Percentiles rank a stretch among this genome's conserved stretches.
These are phyloP conservation scores for Amazonetta brasiliensis DNA, from an alignment of 2,797 vertebrate genomes.

Conservation along the genomic window DNA sequence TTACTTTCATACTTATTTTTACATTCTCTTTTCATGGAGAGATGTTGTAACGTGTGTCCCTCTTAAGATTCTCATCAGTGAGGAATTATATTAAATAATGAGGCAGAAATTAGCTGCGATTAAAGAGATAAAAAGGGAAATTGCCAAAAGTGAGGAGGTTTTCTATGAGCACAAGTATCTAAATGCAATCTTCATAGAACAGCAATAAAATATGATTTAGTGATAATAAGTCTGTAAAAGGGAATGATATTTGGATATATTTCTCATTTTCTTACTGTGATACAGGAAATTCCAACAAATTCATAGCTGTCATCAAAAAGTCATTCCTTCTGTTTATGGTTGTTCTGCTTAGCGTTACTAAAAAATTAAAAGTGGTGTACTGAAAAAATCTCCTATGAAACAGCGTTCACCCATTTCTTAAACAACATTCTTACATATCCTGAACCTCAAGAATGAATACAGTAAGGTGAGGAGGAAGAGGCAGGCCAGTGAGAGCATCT, in stretches of 20 bases:
- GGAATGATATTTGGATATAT: slow-evolving; percentile 4
- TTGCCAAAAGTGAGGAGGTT: slow-evolving; percentile 11
- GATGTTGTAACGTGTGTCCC: not conserved
- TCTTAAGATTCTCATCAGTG: slow-evolving; percentile 26
- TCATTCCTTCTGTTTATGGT: slow-evolving; percentile 5
- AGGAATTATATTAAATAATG: slow-evolving; percentile 33
- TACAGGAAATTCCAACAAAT: slow-evolving; percentile 15
- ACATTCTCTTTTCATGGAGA: not conserved
- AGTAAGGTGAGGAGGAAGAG: not conserved
- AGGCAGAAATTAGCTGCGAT: slow-evolving; percentile 55
- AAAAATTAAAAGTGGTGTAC: slow-evolving; percentile 7
- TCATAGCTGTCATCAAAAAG: not conserved
- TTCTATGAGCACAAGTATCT: slow-evolving; percentile 33
- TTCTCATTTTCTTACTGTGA: slow-evolving; percentile 11
- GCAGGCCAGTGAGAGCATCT: not conserved
- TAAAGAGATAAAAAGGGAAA: slow-evolving; percentile 31
- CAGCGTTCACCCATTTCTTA: not conserved
- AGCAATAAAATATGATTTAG: not conserved
- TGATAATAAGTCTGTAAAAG: slow-evolving; percentile 22
- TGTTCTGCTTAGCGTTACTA: not conserved
- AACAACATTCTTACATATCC: not conserved
- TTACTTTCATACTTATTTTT: not conserved
- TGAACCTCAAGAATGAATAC: not conserved
- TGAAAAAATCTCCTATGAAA: not conserved
- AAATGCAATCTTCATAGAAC: not conserved